Base-by-base conservation (phyloP, 2,888 invertebrate genomes). In the Buathra laborator region DNA sequence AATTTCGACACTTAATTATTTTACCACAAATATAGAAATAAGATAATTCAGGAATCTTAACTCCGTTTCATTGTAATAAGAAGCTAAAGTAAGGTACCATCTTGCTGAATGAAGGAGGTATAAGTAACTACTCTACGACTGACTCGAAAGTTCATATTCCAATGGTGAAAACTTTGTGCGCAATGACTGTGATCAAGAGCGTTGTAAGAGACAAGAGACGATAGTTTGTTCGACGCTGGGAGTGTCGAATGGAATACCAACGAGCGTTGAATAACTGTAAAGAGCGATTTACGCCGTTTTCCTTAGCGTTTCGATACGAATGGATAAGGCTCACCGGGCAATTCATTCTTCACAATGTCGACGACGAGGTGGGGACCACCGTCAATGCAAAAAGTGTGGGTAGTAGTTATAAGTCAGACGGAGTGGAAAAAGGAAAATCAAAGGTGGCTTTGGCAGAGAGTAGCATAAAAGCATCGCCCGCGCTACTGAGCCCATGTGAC, bases 371-470 rank as follows among this genome's bases (percentile, higher is more conserved):
- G n/a, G 2, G 32, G 32, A n/a, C 12, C 53, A 9, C 12, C 24
- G 29, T 59, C 59, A 6, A 59, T 59, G 10, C 44, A 62, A 14
- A 68, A n/a, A 74, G 53, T 6, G 62, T 37, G 37, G 37, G 37
- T 37, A 62, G 48, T 62, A 77, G 67, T 29, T 59, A 44, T 44
- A 14, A 56, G 72, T 24, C 24, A 59, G 72, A 46, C 56, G n/a
- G 44, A 44, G 53, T 16, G 53, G 67, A 51, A 68, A 53, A 12
- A 79, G 76, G 76, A 66, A 78, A 86, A 86, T 85, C 71, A 19
- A 81, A 64, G 75, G 78, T 70, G 72, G 53, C 86, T 86, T 81
- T 82, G 86, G 86, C 87, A 86, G 75, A 81, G 83, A 82, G 79
- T 70, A 70, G 84, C 80, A 72, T 86, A 87, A 67, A 84, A 81